Evolutionary conservation across 2,888 invertebrate genomes (phyloP).

Genomic region (Drosophila paramelanica): DNA sequence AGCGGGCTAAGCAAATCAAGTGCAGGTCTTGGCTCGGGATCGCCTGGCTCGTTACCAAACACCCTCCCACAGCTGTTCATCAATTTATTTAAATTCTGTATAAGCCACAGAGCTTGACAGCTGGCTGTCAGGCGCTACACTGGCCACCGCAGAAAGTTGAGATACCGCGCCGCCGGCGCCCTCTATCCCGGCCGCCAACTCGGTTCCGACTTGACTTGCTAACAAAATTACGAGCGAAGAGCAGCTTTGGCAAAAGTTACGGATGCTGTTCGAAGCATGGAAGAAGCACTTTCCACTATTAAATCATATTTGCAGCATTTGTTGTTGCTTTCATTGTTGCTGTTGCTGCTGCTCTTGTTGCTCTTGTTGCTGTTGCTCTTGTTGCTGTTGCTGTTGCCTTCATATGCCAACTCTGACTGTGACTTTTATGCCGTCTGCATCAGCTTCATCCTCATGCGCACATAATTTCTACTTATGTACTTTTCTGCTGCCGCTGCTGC

Average conservation of each 20-base stretch:
- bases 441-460: conserved; percentile 62
- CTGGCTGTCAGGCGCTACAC: conserved; percentile 57
- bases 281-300: conserved; percentile 61
- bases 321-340: conserved; percentile 11
- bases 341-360: neutral
- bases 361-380: conserved; percentile 7
- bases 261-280: conserved; percentile 25
- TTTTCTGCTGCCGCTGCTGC: conserved; percentile 39
- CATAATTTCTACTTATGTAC: conserved; percentile 74
- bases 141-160: conserved; percentile 66
- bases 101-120: conserved; percentile 68
- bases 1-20: conserved; percentile 56
- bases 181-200: neutral
- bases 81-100: conserved; percentile 71
- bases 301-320: conserved; percentile 68
- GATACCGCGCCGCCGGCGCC: neutral
- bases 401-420: conserved; percentile 27
- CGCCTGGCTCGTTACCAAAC: neutral
- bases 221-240: conserved; percentile 59
- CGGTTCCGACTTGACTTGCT: conserved; percentile 30
- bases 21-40: conserved; percentile 30
- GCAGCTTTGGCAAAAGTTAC: conserved; percentile 50
- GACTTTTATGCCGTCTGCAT: conserved; percentile 72
- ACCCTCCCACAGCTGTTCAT: conserved; percentile 42
- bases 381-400: conserved; percentile 5